Base-by-base conservation (phyloP, 2,888 invertebrate genomes). In the Alcis repandata region DNA sequence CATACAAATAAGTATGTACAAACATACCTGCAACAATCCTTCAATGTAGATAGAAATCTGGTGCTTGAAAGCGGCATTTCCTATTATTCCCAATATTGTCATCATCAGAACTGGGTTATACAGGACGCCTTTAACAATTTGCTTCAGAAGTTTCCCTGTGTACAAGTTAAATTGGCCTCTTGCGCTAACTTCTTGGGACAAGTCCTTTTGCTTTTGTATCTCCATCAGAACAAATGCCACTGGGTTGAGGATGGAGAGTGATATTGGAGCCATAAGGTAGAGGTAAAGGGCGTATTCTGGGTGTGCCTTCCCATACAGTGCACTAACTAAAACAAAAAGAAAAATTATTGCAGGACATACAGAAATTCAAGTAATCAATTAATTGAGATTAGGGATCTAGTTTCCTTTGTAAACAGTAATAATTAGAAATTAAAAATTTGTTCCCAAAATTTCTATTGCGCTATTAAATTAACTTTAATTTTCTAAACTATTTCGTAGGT, bases 211-310 rank as follows among this genome's bases (percentile, higher is more conserved):
- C 79, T 95, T 96, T 68, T 95, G 94, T 49, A 98, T 95, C 92
- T 99, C 99, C 95, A 99, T 95, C 67, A 99, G 87, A 4, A 98
- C 93, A 86, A 99, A 98, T 20, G 98, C 98, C 71, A 99, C 94
- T 0, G 99, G 99, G 90, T 99, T 99, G 27, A 99, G 92, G 76
- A 99, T 96, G 0, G 98, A 97, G 68, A 99, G 91, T 45, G 98
- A 98, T 83, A 99, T 98, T 0, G 99, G 99, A 10, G 98, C 98
- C 95, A 99, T 96, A 56, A 99, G 93, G 85, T 99, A 99, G 51
- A 99, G 92, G 86, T 98, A 99, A 0, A 96, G 95, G 0, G 97
- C 95, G 92, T 97, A 99, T 79, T 98, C 98, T 0, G 98, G 98
- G 92, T 99, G 98, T 6, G 95, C 95, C 64, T 95, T 95, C 71